Evolutionary conservation across 2,888 invertebrate genomes (phyloP).

Genomic region (Xestia xanthographa): DNA sequence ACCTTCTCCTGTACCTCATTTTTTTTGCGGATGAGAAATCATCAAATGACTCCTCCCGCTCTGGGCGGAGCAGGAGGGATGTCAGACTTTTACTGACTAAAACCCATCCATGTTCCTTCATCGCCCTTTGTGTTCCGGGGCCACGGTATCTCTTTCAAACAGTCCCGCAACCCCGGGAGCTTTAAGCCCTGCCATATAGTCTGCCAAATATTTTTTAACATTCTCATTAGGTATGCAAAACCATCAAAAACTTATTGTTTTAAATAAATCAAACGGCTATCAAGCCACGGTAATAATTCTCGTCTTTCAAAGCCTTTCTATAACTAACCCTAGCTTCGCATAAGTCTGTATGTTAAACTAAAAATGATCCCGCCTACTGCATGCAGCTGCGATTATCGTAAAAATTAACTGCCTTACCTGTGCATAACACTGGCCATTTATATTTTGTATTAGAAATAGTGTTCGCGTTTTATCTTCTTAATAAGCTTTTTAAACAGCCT

Average conservation of each 20-base stretch:
- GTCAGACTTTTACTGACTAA: too few species aligned
- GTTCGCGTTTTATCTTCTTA: slow-evolving; percentile 46
- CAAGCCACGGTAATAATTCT: slow-evolving; percentile 23
- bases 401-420: slow-evolving; percentile 80
- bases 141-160: too few species aligned
- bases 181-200: background rate
- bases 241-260: background rate
- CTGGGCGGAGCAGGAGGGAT: too few species aligned
- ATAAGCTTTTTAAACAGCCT: slow-evolving; percentile 31
- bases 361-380: slow-evolving; percentile 79
- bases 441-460: slow-evolving; percentile 59
- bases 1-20: too few species aligned
- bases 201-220: background rate
- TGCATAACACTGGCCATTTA: slow-evolving; percentile 71
- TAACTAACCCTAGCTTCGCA: slow-evolving; percentile 73
- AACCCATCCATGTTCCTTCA: too few species aligned
- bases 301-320: slow-evolving; percentile 58
- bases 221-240: background rate
- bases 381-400: slow-evolving; percentile 82
- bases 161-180: too few species aligned
- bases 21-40: too few species aligned
- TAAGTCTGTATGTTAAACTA: slow-evolving; percentile 71
- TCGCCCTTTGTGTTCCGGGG: too few species aligned
- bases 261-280: slow-evolving; percentile 14
- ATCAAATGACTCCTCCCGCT: too few species aligned